Conservation (phyloP, 1,140 invertebrate genomes). For the Bombus confusus region DNA sequence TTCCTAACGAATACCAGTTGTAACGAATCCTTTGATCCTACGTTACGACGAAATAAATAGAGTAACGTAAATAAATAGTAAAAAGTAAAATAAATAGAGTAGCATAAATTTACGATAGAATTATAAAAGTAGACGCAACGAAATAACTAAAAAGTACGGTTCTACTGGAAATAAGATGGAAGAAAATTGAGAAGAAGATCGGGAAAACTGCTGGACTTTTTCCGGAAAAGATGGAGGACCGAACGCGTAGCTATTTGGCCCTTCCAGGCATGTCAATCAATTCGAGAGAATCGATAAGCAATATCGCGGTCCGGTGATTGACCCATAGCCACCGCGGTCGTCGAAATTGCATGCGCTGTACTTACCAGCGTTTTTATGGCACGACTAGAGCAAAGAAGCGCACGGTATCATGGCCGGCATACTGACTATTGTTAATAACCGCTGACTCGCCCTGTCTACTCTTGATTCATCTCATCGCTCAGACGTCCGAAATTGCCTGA, state of each 20-base stretch:
- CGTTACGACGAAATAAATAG: too few relatives aligned
- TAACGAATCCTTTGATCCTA: too few relatives aligned
- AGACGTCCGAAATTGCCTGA: background rate
- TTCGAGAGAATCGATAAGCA: conserved; percentile 67
- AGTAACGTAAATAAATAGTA: too few relatives aligned
- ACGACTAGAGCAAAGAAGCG: background rate
- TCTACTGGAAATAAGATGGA: background rate
- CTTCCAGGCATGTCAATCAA: conserved; percentile 65
- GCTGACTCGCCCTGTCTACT: background rate
- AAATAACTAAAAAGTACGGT: background rate
- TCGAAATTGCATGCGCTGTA: conserved; percentile 60
- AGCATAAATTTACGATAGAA: background rate
- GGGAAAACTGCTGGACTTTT: conserved; percentile 19
- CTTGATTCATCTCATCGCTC: background rate
- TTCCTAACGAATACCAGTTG: too few relatives aligned
- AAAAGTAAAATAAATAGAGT: too few relatives aligned
- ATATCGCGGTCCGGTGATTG: conserved; percentile 68
- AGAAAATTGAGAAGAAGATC: background rate
- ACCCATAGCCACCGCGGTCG: conserved; percentile 60
- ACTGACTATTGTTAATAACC: conserved; percentile 1
- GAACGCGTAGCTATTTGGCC: conserved; percentile 38
- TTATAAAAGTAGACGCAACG: background rate
- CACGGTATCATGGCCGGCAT: background rate
- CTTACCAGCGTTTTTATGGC: conserved; percentile 46
- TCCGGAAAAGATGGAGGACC: conserved; percentile 41